These are phyloP conservation scores for Ictalurus furcatus DNA, from an alignment of 2,113 vertebrate species.

Conservation along the genomic window DNA sequence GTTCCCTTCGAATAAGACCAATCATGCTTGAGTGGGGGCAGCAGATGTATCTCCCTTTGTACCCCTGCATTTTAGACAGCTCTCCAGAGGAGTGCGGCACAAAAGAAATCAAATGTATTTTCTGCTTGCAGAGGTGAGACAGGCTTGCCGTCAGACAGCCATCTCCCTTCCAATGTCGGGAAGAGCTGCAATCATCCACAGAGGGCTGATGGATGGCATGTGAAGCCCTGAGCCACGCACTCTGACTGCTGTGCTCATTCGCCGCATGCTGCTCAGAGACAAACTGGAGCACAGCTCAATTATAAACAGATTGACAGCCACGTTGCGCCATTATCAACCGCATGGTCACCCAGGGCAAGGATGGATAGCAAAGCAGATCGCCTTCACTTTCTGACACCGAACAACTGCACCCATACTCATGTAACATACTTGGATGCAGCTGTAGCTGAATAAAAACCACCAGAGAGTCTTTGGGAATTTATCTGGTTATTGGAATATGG, in stretches of 20 bases:
- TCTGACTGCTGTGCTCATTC: conserved; percentile 38
- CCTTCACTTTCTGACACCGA: conserved; percentile 10
- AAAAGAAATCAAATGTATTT: conserved; percentile 60
- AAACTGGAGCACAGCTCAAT: conserved; percentile 56
- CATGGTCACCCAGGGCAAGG: conserved; percentile 34
- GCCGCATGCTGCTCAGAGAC: conserved; percentile 43
- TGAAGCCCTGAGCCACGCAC: conserved; percentile 36
- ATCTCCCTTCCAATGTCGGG: conserved; percentile 46
- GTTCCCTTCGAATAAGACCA: conserved; percentile 49
- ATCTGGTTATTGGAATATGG: neutral
- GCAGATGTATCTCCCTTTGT: conserved; percentile 50
- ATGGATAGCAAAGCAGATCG: conserved; percentile 28
- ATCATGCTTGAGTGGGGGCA: conserved; percentile 51
- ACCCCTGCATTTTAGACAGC: conserved; percentile 50
- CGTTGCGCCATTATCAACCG: conserved; percentile 45
- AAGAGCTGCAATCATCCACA: conserved; percentile 47
- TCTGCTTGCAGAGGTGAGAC: conserved; percentile 52
- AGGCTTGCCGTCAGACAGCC: conserved; percentile 46
- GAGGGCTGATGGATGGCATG: conserved; percentile 43
- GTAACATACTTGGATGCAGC: neutral
- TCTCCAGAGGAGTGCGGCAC: conserved; percentile 47
- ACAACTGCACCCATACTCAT: neutral
- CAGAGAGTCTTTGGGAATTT: neutral
- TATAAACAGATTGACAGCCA: conserved; percentile 56
- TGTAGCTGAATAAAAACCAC: neutral